Base-by-base conservation (phyloP, 2,797 vertebrate species). In the Cyprinella venusta region DNA sequence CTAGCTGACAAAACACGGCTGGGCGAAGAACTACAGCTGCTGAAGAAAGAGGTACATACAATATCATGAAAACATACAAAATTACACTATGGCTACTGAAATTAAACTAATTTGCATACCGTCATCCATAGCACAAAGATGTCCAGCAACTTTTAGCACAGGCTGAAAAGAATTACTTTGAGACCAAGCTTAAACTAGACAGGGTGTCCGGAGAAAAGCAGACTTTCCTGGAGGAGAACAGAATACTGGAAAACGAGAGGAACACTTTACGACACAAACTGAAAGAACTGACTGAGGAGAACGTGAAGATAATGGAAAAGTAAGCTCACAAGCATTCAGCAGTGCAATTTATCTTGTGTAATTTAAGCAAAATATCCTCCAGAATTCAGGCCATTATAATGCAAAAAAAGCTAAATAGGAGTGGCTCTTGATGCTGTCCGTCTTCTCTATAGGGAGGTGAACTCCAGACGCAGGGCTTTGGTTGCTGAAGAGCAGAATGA, bases 121-220 rank as follows among this genome's bases (percentile, higher is more conserved):
- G 36, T 64, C 2, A 13, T 54, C 59, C 59, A 24, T 33, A 94
- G 92, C 91, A 93, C 79, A 79, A 83, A 1, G 92, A 93, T 38
- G 75, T 93, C 76, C 92, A 94, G 91, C 88, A 92, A 3, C 45
- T 69, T 15, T 84, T 92, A 56, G 89, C 89, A 0, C 92, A 93
- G 86, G 88, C 89, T 4, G 93, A 95, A 88, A 94, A 91, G 83
- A 93, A 82, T 76, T 93, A 89, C 72, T 96, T 95, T 87, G 94
- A 95, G 85, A 85, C 87, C 6, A 90, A 94, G 89, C 88, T 94
- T 90, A 94, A 94, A 80, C 82, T 95, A 87, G 93, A 96, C 3
- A 90, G 92, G 16, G 76, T 88, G 38, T 90, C 88, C 0, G 91
- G 89, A 10, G 95, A 96, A 86, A 94, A 91, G 36, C 88, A 92